Evolutionary conservation across 2,888 invertebrate species (phyloP).

Genomic region (Erebia aethiops): DNA sequence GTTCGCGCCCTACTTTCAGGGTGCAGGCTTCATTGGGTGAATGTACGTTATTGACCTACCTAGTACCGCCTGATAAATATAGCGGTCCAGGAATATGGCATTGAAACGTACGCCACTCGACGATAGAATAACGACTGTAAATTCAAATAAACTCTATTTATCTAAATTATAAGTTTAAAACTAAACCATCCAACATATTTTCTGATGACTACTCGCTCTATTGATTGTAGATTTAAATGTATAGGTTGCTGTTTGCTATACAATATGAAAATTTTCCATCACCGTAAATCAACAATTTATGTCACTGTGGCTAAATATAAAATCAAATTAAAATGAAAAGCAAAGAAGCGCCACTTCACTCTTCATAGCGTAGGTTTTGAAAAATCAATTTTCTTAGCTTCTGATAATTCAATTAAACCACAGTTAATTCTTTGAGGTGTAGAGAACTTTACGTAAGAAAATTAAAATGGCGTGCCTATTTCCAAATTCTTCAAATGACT

Average conservation of each 20-base stretch:
- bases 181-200: not conserved
- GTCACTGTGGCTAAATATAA: not conserved
- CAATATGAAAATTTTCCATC: not conserved
- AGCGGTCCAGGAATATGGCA: constrained; percentile 71
- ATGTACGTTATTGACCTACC: constrained; percentile 76
- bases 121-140: constrained; percentile 19
- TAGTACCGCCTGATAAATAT: constrained; percentile 70
- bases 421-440: too few species aligned
- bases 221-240: not conserved
- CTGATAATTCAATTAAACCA: too few species aligned
- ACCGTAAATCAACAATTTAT: not conserved
- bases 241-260: not conserved
- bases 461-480: too few species aligned
- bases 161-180: not conserved
- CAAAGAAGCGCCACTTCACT: not conserved
- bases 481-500: too few species aligned
- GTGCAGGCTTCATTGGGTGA: constrained; percentile 68
- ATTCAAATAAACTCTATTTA: constrained; percentile 12
- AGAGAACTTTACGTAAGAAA: too few species aligned
- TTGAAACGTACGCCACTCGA: constrained; percentile 55
- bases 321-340: not conserved
- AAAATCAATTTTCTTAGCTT: not conserved
- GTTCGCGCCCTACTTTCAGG: constrained; percentile 71
- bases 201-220: not conserved
- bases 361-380: not conserved